Conservation (phyloP, 1,140 invertebrate species). For the Odontomachus brunneus region DNA sequence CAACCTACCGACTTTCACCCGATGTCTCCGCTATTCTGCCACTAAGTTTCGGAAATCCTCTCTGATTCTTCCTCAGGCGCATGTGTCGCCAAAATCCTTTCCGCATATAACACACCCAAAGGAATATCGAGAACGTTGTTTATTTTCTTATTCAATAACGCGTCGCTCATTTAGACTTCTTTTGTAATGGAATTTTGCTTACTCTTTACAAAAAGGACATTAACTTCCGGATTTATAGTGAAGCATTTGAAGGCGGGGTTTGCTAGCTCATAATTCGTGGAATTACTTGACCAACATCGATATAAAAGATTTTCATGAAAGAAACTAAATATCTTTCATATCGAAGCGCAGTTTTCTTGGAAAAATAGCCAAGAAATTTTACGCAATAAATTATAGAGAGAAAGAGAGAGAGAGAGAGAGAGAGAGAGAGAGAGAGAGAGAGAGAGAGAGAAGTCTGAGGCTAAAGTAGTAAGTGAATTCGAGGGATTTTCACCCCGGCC, state of each 20-base stretch:
- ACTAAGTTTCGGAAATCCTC: slow-evolving; percentile 53
- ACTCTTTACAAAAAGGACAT: too few species aligned
- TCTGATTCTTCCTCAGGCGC: background rate
- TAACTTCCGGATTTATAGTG: too few species aligned
- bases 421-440: slow-evolving; percentile 8
- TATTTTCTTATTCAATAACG: too few species aligned
- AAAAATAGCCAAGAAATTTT: slow-evolving; percentile 24
- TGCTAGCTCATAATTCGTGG: too few species aligned
- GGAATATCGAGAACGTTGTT: too few species aligned
- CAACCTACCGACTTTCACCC: slow-evolving; percentile 44
- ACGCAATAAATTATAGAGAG: slow-evolving; percentile 39
- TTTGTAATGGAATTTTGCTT: too few species aligned
- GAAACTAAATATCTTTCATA: background rate
- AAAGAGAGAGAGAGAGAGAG: background rate
- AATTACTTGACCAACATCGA: background rate
- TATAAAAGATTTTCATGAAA: background rate
- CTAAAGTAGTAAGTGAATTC: slow-evolving; percentile 57
- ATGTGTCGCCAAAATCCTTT: too few species aligned
- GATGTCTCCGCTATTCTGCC: slow-evolving; percentile 28
- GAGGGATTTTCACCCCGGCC: slow-evolving; percentile 50
- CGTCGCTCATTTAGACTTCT: too few species aligned
- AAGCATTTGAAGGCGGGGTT: too few species aligned
- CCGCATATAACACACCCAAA: too few species aligned
- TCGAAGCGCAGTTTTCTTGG: background rate
- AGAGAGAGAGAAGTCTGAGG: slow-evolving; percentile 3